These are phyloP conservation scores for Taenaris catops DNA, from an alignment of 2,888 invertebrate species.

Conservation along the genomic window DNA sequence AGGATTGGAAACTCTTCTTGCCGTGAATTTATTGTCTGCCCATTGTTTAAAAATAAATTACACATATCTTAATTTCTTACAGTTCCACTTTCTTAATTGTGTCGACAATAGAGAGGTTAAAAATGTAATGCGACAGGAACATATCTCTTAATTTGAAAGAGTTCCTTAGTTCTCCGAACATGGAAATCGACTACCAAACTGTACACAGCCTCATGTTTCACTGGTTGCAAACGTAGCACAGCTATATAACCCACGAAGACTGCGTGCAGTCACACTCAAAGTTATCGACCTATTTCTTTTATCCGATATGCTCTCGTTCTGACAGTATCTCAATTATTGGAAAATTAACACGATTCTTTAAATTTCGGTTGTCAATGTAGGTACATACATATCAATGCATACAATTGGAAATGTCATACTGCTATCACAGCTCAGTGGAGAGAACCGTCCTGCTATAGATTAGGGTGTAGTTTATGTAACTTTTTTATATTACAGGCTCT, in stretches of 20 bases:
- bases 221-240: slow-evolving; percentile 73
- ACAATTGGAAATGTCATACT: slow-evolving; percentile 43
- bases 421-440: slow-evolving; percentile 39
- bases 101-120: too few species aligned
- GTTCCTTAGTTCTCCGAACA: slow-evolving; percentile 63
- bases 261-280: slow-evolving; percentile 25
- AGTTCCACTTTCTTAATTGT: too few species aligned
- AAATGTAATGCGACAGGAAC: too few species aligned
- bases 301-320: slow-evolving; percentile 11
- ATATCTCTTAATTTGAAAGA: slow-evolving; percentile 51
- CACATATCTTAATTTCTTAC: too few species aligned
- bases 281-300: slow-evolving; percentile 31
- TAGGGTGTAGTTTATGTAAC: slow-evolving; percentile 32
- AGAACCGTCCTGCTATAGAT: slow-evolving; percentile 66
- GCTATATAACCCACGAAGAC: slow-evolving; percentile 19
- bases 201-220: slow-evolving; percentile 76
- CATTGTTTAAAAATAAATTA: too few species aligned
- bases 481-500: slow-evolving; percentile 23
- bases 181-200: slow-evolving; percentile 68
- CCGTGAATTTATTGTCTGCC: too few species aligned
- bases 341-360: too few species aligned
- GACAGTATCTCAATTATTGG: slow-evolving; percentile 4
- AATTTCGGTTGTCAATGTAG: slow-evolving; percentile 28
- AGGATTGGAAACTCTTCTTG: too few species aligned
- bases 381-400: slow-evolving; percentile 51